Evolutionary conservation across 2,888 invertebrate species (phyloP).

Genomic region (Deilephila elpenor): DNA sequence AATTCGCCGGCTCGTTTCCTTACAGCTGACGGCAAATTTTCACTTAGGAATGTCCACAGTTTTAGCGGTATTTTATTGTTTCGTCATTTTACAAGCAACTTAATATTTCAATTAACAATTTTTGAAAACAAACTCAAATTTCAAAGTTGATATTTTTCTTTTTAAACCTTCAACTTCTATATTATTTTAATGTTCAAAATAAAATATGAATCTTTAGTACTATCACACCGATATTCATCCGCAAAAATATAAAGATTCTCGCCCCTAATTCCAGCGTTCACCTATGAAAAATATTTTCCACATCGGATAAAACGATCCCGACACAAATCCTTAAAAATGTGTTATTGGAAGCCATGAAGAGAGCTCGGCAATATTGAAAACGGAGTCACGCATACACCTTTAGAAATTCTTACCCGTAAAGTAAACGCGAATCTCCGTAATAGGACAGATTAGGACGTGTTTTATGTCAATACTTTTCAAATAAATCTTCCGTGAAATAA

Average conservation of each 20-base stretch:
- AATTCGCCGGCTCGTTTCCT: slow-evolving; percentile 80
- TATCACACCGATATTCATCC: neutral
- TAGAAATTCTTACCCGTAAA: slow-evolving; percentile 43
- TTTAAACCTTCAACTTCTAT: neutral
- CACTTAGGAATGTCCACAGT: slow-evolving; percentile 70
- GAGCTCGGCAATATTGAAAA: slow-evolving; percentile 51
- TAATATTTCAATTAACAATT: slow-evolving; percentile 7
- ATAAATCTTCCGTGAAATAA: slow-evolving; percentile 13
- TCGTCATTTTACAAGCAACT: slow-evolving; percentile 50
- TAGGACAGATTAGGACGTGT: slow-evolving; percentile 45
- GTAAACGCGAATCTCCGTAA: slow-evolving; percentile 49
- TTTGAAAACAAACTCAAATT: neutral
- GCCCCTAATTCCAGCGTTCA: slow-evolving; percentile 59
- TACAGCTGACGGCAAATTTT: slow-evolving; percentile 76
- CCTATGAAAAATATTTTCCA: slow-evolving; percentile 60
- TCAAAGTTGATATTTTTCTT: neutral
- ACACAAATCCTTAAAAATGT: slow-evolving; percentile 70
- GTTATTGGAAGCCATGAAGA: slow-evolving; percentile 57
- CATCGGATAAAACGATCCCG: slow-evolving; percentile 61
- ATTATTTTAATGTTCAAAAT: too few species aligned
- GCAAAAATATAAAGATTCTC: slow-evolving; percentile 36
- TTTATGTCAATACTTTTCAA: slow-evolving; percentile 33
- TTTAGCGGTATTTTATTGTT: slow-evolving; percentile 66
- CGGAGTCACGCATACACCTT: slow-evolving; percentile 46
- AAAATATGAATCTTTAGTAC: neutral